Evolutionary conservation across 2,797 vertebrate species (phyloP), one percentile per base, ranked within the genome.

Genomic region (Manis javanica): DNA sequence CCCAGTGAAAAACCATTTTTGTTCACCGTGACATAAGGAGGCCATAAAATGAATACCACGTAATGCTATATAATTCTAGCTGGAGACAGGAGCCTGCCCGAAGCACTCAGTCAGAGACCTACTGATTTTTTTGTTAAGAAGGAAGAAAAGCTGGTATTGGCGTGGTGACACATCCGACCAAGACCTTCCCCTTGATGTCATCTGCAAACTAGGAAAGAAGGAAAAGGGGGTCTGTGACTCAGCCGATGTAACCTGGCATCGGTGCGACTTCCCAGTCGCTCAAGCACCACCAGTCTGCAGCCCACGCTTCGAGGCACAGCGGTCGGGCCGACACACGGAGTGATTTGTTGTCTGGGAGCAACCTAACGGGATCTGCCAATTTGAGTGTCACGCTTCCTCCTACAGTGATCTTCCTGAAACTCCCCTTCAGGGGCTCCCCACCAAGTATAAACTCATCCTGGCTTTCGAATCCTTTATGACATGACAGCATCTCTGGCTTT

Each of bases 121-220:
- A 15, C 53, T 16, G 39, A 64, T 2, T 3, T 55, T 46, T 82
- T 49, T 42, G 26, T 68, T 39, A 66, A 49, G 39, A 74, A 82
- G 3, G 14, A 23, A 4, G 39, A 51, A 34, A 92, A 63, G 23
- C 53, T 34, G 8, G 14, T 5, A 24, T 46, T 21, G 39, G 18
- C 29, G 26, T 6, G 0, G 0, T 15, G 24, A 29, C 2, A 4
- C 31, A n/a, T 74, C 31, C 3, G 0, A 24, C 57, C 42, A 74
- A n/a, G 37, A 16, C 71, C 55, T 21, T 16, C n/a, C 23, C 87
- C 55, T 37, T 31, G 23, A 51, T 13, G 8, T 15, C 23, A 42
- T 15, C 57, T 6, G 7, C 39, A 77, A 61, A 39, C 21, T 4
- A 2, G 71, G 16, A 14, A 42, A 39, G 13, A 24, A 69, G 1